Conservation (phyloP, 2,797 vertebrate species). For the Malurus leucopterus region DNA sequence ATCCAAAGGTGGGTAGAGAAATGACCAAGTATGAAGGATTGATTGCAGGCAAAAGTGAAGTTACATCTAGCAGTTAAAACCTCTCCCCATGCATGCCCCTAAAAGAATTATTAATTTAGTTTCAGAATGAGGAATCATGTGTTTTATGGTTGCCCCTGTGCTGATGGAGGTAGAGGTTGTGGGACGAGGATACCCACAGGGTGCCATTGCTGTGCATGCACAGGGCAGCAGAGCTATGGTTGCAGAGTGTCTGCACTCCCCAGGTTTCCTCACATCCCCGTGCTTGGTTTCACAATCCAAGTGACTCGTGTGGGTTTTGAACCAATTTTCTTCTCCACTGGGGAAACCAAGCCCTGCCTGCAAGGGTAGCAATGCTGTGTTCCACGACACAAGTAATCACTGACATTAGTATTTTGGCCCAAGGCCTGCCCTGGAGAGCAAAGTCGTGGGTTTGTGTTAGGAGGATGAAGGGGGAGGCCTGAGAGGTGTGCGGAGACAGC, state of each 20-base stretch:
- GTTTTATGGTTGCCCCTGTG: background rate
- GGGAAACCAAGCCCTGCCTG: background rate
- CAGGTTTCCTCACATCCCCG: accelerated
- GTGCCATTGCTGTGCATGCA: background rate
- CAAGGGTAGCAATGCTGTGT: background rate
- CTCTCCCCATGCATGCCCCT: accelerated
- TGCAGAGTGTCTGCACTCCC: background rate
- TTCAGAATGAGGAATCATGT: background rate
- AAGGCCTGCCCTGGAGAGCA: background rate
- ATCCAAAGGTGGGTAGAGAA: background rate
- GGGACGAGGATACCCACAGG: background rate
- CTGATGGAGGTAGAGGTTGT: background rate
- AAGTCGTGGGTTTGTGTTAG: background rate
- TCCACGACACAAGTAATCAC: accelerated
- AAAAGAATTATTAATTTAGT: background rate
- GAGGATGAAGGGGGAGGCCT: background rate
- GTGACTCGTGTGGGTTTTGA: accelerated
- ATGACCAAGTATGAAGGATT: background rate
- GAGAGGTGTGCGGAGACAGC: background rate
- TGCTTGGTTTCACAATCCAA: background rate
- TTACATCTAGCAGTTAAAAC: background rate
- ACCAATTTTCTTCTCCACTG: background rate
- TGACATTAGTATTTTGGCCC: background rate
- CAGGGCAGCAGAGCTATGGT: background rate
- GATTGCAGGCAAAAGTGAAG: background rate